phyloP scores from a whole-genome alignment of 1,140 invertebrate species.

The Diorhabda sublineata region DNA sequence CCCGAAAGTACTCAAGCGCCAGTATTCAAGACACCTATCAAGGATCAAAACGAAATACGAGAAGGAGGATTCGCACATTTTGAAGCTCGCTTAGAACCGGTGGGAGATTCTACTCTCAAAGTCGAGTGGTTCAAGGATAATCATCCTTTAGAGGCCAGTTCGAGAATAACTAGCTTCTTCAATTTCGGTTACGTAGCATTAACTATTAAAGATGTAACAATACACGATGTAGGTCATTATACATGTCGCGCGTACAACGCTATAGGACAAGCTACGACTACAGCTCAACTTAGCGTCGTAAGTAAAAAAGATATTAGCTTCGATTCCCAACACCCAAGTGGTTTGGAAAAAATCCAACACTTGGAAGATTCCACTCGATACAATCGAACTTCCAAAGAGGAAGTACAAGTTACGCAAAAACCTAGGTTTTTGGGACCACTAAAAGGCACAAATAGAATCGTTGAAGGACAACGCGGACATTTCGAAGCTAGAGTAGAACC shows the following conservation, averaged over 20 bases:
- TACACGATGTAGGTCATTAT: conserved; percentile 88
- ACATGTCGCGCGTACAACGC: conserved; percentile 85
- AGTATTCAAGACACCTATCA: conserved; percentile 89
- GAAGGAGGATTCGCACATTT: conserved; percentile 95
- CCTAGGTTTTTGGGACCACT: conserved; percentile 82
- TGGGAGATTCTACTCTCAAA: conserved; percentile 84
- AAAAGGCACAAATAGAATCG: conserved; percentile 87
- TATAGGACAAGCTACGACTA: conserved; percentile 83
- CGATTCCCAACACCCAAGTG: conserved; percentile 81
- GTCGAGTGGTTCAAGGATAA: conserved; percentile 97
- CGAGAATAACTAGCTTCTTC: conserved; percentile 90
- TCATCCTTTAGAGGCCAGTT: conserved; percentile 83
- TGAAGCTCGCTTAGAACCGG: conserved; percentile 89
- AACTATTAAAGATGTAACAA: conserved; percentile 88
- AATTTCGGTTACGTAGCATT: conserved; percentile 96
- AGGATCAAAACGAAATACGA: conserved; percentile 80
- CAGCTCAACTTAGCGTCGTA: conserved; percentile 80
- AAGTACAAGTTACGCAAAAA: conserved; percentile 68
- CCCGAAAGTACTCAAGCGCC: conserved; percentile 75
- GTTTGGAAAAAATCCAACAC: conserved; percentile 83
- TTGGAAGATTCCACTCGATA: conserved; percentile 79
- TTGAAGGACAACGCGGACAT: conserved; percentile 94
- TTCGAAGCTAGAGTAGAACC: conserved; percentile 95
- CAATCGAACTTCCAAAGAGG: conserved; percentile 63
- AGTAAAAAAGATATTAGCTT: conserved; percentile 81